phyloP scores from a whole-genome alignment of 2,113 vertebrate genomes.

The Pollachius pollachius region DNA sequence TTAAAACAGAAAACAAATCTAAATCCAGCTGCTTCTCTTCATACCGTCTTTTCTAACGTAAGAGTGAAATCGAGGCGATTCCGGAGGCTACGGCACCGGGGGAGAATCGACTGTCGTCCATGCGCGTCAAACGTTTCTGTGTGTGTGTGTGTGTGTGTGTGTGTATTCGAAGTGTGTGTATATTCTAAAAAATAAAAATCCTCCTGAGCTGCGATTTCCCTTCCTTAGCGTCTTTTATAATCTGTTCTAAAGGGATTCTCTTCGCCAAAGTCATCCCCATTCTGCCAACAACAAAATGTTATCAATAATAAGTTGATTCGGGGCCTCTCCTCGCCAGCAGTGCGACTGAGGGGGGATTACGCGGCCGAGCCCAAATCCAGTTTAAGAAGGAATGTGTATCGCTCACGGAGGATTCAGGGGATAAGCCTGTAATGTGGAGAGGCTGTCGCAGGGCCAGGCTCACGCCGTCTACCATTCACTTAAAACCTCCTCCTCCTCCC shows the following conservation, averaged over 20 bases:
- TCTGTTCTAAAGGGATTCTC: constrained; percentile 54
- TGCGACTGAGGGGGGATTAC: constrained; percentile 61
- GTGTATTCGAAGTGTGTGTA: background rate
- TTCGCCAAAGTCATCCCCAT: constrained; percentile 57
- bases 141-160: constrained; percentile 34
- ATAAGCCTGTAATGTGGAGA: constrained; percentile 58
- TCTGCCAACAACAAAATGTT: constrained; percentile 64
- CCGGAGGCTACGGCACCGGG: too few species aligned
- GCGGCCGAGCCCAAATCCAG: constrained; percentile 60
- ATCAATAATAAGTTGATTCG: constrained; percentile 66
- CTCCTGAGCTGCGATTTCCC: constrained; percentile 32
- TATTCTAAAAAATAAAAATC: constrained; percentile 40
- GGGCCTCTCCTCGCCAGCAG: constrained; percentile 59
- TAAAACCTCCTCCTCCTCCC: too few species aligned
- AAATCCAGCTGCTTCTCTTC: constrained; percentile 30
- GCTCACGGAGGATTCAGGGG: constrained; percentile 48
- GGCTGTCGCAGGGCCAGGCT: constrained; percentile 32
- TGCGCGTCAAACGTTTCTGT: constrained; percentile 40
- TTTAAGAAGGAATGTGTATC: constrained; percentile 56
- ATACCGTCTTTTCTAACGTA: background rate
- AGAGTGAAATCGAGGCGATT: too few species aligned
- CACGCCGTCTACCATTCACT: background rate
- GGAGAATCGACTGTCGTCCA: too few species aligned
- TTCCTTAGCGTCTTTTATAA: constrained; percentile 38
- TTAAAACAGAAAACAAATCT: constrained; percentile 39